A percentile compares a stretch with the other conserved stretches of the same genome.
phyloP scores from a whole-genome alignment of 2,888 invertebrate genomes.

The Tinea pellionella region DNA sequence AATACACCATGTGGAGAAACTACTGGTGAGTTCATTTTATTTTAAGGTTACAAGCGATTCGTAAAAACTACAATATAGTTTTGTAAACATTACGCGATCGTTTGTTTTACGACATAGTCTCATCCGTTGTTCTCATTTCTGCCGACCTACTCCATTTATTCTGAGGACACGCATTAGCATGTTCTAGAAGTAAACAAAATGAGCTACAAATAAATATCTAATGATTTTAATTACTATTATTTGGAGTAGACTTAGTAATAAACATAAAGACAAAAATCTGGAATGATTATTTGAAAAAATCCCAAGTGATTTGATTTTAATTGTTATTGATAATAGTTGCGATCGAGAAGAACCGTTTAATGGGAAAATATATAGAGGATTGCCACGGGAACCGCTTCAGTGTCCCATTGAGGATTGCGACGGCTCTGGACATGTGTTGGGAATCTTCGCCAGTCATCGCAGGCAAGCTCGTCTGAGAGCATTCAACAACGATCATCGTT shows the following conservation, averaged over 20 bases:
- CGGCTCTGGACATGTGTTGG: slow-evolving; percentile 89
- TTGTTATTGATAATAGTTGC: slow-evolving; percentile 37
- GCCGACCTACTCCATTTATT: background rate
- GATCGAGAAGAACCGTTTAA: slow-evolving; percentile 46
- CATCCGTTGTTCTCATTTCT: slow-evolving; percentile 11
- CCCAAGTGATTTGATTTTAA: background rate
- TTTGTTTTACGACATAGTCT: slow-evolving; percentile 11
- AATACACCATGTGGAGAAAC: background rate
- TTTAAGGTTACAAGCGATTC: slow-evolving; percentile 18
- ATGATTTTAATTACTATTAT: too few relatives aligned
- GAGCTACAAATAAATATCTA: too few relatives aligned
- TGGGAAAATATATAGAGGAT: slow-evolving; percentile 64
- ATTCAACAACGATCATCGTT: background rate
- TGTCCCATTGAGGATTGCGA: slow-evolving; percentile 86
- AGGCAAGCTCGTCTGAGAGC: slow-evolving; percentile 74
- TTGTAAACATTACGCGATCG: slow-evolving; percentile 36
- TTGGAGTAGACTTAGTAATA: too few relatives aligned
- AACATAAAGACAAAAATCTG: too few relatives aligned
- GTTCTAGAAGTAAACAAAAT: too few relatives aligned
- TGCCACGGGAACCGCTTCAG: slow-evolving; percentile 79
- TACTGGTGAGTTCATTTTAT: slow-evolving; percentile 14
- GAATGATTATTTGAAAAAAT: too few relatives aligned
- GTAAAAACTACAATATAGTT: slow-evolving; percentile 37
- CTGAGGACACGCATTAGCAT: background rate
- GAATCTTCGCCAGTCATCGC: slow-evolving; percentile 90